Evolutionary conservation across 2,888 invertebrate species (phyloP), one percentile per base, ranked within the genome.

Genomic region (Torymus tubicola): DNA sequence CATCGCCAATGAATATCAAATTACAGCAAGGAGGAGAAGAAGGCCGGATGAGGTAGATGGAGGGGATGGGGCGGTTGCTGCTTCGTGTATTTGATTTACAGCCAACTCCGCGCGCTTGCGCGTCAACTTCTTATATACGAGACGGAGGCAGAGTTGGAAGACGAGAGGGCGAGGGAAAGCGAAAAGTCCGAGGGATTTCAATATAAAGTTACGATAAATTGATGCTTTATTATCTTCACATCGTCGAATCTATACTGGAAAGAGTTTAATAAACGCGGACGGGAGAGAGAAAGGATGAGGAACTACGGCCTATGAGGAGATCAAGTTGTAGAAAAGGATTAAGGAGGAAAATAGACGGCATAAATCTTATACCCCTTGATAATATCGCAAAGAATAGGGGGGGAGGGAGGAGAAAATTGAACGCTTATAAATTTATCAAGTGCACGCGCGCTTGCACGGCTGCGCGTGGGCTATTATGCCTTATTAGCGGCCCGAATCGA

Each of bases 131-230:
- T 58, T 73, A 61, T 73, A 64, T 72, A 57, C 24, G 16, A 31
- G 31, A 31, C 31, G 31, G 3, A 31, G 31, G 31, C 31, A 31
- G 31, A 31, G 31, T 31, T 31, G 31, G 31, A 31, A 31, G 31
- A 2, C n/a, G n/a, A n/a, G n/a, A n/a, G n/a, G n/a, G n/a, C n/a
- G 14, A 24, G 14, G 18, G 12, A 42, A 3, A 24, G 31, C 31
- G 67, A 80, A 75, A 71, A 71, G 61, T 80, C 76, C 50, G 31
- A 65, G 68, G 52, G 79, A 79, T 79, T 76, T 71, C 76, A 77
- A 81, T 76, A 80, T 81, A 81, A 77, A 77, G 76, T 81, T 77
- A 73, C 80, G 76, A 81, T 77, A 81, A 77, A 77, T 77, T 72
- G 80, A 77, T 81, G 63, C 72, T 65, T 81, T 73, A 80, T 80